phyloP scores from a whole-genome alignment of 2,797 vertebrate species.

The Myioborus miniatus region DNA sequence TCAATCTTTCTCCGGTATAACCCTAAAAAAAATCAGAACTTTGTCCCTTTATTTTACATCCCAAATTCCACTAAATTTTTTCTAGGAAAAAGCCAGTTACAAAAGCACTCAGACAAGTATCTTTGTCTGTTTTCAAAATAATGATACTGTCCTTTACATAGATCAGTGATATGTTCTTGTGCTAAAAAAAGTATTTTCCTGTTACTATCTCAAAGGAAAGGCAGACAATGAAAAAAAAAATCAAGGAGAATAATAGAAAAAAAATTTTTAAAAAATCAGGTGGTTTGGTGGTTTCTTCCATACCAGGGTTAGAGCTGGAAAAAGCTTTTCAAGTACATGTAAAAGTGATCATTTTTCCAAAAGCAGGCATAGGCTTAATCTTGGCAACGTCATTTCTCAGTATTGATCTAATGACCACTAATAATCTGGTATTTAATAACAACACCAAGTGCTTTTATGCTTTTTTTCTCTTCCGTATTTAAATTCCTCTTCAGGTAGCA shows the following conservation, averaged over 20 bases:
- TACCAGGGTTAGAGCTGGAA: background rate
- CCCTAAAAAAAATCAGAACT: background rate
- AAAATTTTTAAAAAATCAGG: background rate
- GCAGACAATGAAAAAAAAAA: background rate
- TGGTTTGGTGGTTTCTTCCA: background rate
- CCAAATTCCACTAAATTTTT: background rate
- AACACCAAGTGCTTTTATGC: background rate
- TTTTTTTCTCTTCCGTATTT: background rate
- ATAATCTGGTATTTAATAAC: background rate
- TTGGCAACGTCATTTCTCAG: background rate
- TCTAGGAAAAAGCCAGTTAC: rapidly evolving
- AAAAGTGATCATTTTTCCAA: background rate
- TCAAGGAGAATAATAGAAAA: background rate
- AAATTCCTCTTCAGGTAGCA: background rate
- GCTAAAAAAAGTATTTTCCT: background rate
- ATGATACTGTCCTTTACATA: background rate
- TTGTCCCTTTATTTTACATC: background rate
- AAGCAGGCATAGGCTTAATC: background rate
- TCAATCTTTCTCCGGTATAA: background rate
- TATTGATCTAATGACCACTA: background rate
- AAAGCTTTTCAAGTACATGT: background rate
- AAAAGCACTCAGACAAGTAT: background rate
- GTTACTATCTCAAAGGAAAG: background rate
- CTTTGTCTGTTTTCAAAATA: background rate
- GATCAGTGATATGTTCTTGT: background rate